Conservation (phyloP, 2,113 vertebrate genomes). For the Bubalus kerabau region DNA sequence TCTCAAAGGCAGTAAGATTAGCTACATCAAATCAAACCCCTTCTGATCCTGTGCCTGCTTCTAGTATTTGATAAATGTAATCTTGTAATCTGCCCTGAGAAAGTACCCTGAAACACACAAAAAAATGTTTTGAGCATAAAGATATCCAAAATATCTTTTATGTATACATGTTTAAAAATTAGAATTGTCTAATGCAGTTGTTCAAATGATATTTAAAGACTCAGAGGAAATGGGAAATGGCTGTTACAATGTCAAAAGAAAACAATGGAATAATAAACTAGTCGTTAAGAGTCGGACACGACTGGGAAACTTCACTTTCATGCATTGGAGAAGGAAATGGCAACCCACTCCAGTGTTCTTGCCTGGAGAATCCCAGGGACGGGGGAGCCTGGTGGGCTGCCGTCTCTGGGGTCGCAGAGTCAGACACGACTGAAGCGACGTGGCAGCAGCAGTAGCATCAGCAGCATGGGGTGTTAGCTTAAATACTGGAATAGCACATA, state of each 20-base stretch:
- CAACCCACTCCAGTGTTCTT: not conserved
- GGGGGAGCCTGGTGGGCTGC: not conserved
- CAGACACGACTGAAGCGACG: rapidly evolving
- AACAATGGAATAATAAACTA: not conserved
- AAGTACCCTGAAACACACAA: not conserved
- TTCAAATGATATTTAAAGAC: not conserved
- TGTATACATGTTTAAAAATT: not conserved
- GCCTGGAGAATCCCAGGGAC: not conserved
- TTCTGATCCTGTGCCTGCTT: not conserved
- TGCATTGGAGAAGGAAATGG: too few relatives aligned
- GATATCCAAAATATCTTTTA: not conserved
- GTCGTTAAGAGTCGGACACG: not conserved
- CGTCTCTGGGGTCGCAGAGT: not conserved
- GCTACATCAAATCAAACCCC: not conserved
- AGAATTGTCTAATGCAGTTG: not conserved
- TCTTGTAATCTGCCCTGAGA: not conserved
- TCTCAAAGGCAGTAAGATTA: not conserved
- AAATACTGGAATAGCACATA: not conserved
- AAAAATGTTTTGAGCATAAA: not conserved
- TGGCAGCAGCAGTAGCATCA: too few relatives aligned
- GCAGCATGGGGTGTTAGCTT: not conserved
- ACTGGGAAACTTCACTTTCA: not conserved
- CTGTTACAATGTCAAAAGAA: not conserved
- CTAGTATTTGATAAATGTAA: slow-evolving; percentile 25
- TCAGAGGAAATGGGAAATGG: not conserved